Evolutionary conservation across 2,797 vertebrate species (phyloP).

Genomic region (Molothrus ater): DNA sequence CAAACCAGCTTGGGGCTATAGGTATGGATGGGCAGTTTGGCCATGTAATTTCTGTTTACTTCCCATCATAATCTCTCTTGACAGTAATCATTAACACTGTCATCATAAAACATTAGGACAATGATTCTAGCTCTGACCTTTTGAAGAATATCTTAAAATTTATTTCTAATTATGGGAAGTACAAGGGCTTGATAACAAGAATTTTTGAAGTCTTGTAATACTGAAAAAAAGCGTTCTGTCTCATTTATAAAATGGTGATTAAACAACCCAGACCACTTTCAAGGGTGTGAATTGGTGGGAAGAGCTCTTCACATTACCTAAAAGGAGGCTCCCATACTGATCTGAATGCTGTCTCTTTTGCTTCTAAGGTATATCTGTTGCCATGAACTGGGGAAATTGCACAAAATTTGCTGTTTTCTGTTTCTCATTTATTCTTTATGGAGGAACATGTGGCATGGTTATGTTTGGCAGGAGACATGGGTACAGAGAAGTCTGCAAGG

Average conservation of each 20-base stretch:
- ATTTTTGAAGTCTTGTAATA: neutral
- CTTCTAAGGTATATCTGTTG: neutral
- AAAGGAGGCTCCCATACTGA: neutral
- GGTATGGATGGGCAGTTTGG: neutral
- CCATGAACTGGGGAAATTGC: neutral
- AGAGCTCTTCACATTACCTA: neutral
- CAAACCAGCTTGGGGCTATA: neutral
- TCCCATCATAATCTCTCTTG: neutral
- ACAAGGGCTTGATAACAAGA: neutral
- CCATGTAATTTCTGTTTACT: neutral
- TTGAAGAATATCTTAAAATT: neutral
- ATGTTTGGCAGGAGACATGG: neutral
- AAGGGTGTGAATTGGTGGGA: neutral
- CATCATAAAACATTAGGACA: neutral
- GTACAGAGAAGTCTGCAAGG: neutral
- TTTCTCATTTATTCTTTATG: constrained; percentile 7
- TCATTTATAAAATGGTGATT: neutral
- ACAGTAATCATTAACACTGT: rapidly evolving
- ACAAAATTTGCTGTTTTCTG: neutral
- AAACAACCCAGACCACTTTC: neutral
- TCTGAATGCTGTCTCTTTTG: neutral
- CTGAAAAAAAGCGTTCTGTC: neutral
- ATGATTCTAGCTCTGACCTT: neutral
- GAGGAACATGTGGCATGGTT: neutral
- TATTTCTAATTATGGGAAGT: neutral